Percentiles rank a stretch among this genome's conserved stretches.
Evolutionary conservation across 2,888 invertebrate species (phyloP).

Genomic region (Tethea ocularis): DNA sequence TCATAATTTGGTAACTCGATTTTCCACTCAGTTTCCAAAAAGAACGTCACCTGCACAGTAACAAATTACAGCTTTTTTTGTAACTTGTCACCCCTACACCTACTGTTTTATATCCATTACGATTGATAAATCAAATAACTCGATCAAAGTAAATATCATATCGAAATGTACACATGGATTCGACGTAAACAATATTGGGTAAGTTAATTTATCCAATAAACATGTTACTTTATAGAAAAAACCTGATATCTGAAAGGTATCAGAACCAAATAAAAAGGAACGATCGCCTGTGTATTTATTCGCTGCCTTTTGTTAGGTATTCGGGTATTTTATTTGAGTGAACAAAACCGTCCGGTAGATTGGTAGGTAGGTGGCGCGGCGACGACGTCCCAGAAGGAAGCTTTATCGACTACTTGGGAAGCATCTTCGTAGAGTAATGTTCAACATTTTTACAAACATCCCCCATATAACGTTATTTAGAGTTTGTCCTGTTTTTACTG

Average conservation of each 20-base stretch:
- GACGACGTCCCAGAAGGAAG: background rate
- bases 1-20: background rate
- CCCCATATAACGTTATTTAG: background rate
- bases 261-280: background rate
- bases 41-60: background rate
- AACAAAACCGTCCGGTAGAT: constrained; percentile 4
- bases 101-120: background rate
- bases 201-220: background rate
- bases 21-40: background rate
- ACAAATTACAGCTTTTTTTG: background rate
- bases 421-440: constrained; percentile 2
- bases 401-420: background rate
- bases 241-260: background rate
- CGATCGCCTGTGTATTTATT: background rate
- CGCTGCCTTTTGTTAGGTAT: background rate
- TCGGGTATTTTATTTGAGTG: background rate
- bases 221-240: background rate
- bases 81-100: background rate
- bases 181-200: background rate
- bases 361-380: too few relatives aligned
- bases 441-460: background rate
- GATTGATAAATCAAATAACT: background rate
- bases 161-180: background rate
- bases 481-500: background rate
- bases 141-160: background rate